Evolutionary conservation across 2,797 vertebrate genomes (phyloP).

Genomic region (Enteromius argenteus): DNA sequence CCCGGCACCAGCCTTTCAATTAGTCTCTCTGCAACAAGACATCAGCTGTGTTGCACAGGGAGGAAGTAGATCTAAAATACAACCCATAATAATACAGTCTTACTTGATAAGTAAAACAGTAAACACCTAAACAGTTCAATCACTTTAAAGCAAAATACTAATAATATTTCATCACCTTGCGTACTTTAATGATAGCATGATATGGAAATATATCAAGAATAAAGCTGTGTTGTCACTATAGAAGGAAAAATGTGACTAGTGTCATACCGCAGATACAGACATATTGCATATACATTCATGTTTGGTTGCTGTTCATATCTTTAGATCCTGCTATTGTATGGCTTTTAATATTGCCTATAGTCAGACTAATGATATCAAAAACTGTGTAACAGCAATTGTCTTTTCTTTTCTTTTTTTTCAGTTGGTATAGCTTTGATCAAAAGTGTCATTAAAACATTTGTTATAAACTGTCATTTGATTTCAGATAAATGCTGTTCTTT

Average conservation of each 20-base stretch:
- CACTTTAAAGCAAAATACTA: not conserved
- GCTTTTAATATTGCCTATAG: not conserved
- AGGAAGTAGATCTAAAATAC: constrained; percentile 5
- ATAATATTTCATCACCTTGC: not conserved
- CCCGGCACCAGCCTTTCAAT: constrained; percentile 43
- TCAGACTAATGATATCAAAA: not conserved
- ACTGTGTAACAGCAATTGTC: no score
- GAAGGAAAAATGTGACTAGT: constrained; percentile 1
- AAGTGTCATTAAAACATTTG: no score
- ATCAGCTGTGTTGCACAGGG: constrained; percentile 6
- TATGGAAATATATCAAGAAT: not conserved
- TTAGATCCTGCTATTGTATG: not conserved
- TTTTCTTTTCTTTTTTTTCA: no score
- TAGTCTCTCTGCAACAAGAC: constrained; percentile 52
- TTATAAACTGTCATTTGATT: not conserved
- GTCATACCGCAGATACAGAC: not conserved
- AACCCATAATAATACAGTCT: not conserved
- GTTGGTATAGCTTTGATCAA: not conserved
- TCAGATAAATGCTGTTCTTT: not conserved
- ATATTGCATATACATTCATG: not conserved
- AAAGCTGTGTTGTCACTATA: not conserved
- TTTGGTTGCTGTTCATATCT: not conserved
- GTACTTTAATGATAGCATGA: no score
- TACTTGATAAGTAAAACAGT: not conserved
- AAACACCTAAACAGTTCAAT: not conserved